These are phyloP conservation scores for Himalopsyche tibetana DNA, from an alignment of 2,888 invertebrate species.

Conservation along the genomic window DNA sequence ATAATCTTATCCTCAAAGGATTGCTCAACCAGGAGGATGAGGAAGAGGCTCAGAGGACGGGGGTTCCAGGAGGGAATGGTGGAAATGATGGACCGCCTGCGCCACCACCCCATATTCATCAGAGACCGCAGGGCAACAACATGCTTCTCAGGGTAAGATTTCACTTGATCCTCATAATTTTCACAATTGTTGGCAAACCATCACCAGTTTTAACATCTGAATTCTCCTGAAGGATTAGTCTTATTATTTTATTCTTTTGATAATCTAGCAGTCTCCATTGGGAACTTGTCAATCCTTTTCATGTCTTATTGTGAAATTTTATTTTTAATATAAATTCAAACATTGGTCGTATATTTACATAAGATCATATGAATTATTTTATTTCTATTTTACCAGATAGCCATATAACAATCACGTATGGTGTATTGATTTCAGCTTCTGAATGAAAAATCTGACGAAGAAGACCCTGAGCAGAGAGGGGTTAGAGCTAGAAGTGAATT, in stretches of 20 bases:
- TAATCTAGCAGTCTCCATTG: too few relatives aligned
- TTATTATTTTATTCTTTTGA: too few relatives aligned
- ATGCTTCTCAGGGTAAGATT: conserved; percentile 77
- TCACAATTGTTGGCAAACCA: too few relatives aligned
- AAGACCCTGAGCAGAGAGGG: conserved; percentile 80
- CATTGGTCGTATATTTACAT: conserved; percentile 42
- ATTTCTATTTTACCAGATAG: too few relatives aligned
- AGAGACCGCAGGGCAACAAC: conserved; percentile 72
- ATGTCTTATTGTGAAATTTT: not conserved
- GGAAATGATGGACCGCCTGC: conserved; percentile 70
- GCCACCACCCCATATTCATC: conserved; percentile 74
- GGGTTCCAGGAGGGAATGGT: conserved; percentile 67
- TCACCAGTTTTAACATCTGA: too few relatives aligned
- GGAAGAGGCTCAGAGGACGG: conserved; percentile 76
- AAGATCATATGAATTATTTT: too few relatives aligned
- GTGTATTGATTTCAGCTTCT: conserved; percentile 78
- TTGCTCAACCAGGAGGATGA: conserved; percentile 83
- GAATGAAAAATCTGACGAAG: conserved; percentile 89
- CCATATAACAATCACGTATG: too few relatives aligned
- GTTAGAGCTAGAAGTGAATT: conserved; percentile 75
- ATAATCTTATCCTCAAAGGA: conserved; percentile 77
- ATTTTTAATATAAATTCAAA: not conserved
- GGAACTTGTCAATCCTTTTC: not conserved
- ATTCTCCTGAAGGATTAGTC: too few relatives aligned
- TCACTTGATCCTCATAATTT: not conserved